phyloP scores from a whole-genome alignment of 2,113 vertebrate genomes.

The Machaerirhynchus nigripectus region DNA sequence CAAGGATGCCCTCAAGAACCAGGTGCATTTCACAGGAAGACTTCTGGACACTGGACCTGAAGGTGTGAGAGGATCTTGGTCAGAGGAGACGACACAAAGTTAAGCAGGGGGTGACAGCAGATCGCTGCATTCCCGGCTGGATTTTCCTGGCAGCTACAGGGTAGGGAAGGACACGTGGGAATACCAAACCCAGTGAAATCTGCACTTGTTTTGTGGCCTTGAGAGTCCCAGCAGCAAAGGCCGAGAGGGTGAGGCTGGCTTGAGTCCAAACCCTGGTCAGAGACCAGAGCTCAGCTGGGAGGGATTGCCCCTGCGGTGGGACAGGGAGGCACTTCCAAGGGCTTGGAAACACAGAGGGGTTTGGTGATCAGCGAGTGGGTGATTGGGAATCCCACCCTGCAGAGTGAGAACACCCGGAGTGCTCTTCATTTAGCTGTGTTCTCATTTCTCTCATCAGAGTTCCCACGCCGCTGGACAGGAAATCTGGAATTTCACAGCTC shows the following conservation, averaged over 20 bases:
- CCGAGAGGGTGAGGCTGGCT: background rate
- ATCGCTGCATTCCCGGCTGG: background rate
- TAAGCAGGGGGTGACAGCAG: background rate
- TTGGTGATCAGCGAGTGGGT: background rate
- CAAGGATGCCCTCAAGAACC: fast-evolving
- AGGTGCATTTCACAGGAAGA: background rate
- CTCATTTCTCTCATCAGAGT: background rate
- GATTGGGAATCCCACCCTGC: background rate
- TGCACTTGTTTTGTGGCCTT: background rate
- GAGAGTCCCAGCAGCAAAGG: background rate
- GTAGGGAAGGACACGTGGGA: background rate
- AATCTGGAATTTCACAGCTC: background rate
- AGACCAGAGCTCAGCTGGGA: background rate
- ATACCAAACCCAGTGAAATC: background rate
- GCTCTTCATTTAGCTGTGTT: background rate
- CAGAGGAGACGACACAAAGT: background rate
- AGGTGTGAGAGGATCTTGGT: fast-evolving
- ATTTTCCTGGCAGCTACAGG: background rate
- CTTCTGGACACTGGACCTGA: background rate
- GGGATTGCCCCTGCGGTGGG: background rate
- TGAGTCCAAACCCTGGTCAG: background rate
- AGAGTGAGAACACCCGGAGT: background rate
- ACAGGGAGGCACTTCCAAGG: background rate
- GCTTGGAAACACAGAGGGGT: background rate
- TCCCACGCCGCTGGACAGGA: background rate